Conservation (phyloP, 2,797 vertebrate species). For the Epinephelus malabaricus region DNA sequence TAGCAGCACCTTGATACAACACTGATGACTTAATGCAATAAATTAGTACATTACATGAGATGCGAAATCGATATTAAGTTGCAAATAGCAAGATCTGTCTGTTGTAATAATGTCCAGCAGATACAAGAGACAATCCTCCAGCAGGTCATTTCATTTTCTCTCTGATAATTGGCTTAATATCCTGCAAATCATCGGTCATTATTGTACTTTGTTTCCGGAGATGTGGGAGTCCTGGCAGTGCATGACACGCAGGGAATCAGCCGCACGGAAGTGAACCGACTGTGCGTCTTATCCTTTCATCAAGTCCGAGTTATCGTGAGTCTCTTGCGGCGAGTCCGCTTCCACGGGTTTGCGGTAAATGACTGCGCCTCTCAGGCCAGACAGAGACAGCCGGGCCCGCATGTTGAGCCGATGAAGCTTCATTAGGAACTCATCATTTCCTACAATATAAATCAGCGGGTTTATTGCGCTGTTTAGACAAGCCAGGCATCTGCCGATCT, state of each 20-base stretch:
- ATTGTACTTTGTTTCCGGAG: neutral
- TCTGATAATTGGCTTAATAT: neutral
- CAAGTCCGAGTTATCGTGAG: neutral
- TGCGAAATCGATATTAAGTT: neutral
- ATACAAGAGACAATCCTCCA: neutral
- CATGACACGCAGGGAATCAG: neutral
- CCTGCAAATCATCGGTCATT: neutral
- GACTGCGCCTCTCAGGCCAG: conserved; percentile 2
- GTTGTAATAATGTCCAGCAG: neutral
- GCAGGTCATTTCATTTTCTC: neutral
- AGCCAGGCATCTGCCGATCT: conserved; percentile 86
- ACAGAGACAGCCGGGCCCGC: conserved; percentile 53
- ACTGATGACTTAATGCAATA: neutral
- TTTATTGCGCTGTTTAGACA: conserved; percentile 89
- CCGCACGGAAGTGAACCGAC: neutral
- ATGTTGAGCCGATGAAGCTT: conserved; percentile 53
- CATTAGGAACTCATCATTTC: conserved; percentile 80
- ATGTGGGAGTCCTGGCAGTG: neutral
- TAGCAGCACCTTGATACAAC: neutral
- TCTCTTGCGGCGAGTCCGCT: neutral
- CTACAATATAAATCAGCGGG: conserved; percentile 86
- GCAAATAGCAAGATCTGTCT: neutral
- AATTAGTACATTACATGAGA: neutral
- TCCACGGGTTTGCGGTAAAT: conserved; percentile 41
- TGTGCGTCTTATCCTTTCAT: neutral